phyloP scores from a whole-genome alignment of 2,797 vertebrate genomes.

The Sparus aurata region DNA sequence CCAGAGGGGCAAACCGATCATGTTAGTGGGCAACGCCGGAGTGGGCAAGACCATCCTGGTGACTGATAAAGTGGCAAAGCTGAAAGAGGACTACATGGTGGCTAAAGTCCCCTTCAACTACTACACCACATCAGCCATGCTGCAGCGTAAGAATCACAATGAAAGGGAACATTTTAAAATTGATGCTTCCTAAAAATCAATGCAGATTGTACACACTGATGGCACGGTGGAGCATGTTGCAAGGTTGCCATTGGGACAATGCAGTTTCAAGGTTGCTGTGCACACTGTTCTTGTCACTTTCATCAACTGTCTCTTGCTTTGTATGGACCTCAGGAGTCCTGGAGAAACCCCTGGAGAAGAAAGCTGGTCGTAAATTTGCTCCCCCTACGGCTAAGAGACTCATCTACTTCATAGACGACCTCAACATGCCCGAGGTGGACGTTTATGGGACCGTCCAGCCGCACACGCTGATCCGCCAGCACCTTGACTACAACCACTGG shows the following conservation, averaged over 20 bases:
- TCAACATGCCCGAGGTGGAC: constrained; percentile 90
- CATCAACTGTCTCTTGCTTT: background rate
- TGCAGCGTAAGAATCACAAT: constrained; percentile 74
- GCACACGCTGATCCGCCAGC: constrained; percentile 87
- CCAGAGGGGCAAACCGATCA: constrained; percentile 80
- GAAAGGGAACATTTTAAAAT: no score
- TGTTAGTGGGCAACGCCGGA: constrained; percentile 85
- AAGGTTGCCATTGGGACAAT: no score
- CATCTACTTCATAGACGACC: constrained; percentile 89
- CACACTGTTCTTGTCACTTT: background rate
- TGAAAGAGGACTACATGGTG: constrained; percentile 81
- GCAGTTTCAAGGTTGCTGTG: background rate
- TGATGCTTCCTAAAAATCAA: no score
- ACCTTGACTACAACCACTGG: constrained; percentile 87
- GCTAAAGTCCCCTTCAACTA: constrained; percentile 86
- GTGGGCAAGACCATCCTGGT: constrained; percentile 85
- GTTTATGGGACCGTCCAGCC: constrained; percentile 87
- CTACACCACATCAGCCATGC: constrained; percentile 81
- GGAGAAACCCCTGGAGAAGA: constrained; percentile 90
- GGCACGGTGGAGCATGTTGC: no score
- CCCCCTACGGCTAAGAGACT: constrained; percentile 86
- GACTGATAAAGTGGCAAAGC: constrained; percentile 80
- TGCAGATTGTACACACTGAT: no score
- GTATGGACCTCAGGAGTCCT: constrained; percentile 78
- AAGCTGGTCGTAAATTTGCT: constrained; percentile 86